Base-by-base conservation (phyloP, 1,140 invertebrate genomes). In the Ceratina calcarata region DNA sequence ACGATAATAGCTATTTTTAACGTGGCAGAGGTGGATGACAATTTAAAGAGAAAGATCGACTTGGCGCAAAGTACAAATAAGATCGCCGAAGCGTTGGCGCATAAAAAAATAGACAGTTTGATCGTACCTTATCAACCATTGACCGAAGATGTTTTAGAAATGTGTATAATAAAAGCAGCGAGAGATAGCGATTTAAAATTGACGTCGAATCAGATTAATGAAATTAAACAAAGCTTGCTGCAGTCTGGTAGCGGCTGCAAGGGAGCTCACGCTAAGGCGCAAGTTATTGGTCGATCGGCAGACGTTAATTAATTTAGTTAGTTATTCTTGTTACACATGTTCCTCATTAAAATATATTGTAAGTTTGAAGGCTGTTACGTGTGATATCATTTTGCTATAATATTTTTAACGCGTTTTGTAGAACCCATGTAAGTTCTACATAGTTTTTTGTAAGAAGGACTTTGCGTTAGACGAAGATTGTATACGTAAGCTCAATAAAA, bases 221-320 rank as follows among this genome's bases (percentile, higher is more conserved):
- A 86, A 61, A 72, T 93, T 18, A 87, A 82, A 49, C 20, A 82
- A 10, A 70, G 81, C 62, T 81, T 93, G 53, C 7, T 89, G 7
- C 45, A 8, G 7, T 61, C 78, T 8, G 80, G 88, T 22, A 90
- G 85, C 72, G 92, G 92, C 7, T 93, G 92, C n/a, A 93, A 93
- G 62, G 88, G 91, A 37, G 91, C 89, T n/a, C 86, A 90, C n/a
- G 81, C 90, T 0, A 92, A 92, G 74, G 87, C 92, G 16, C 89
- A 91, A 66, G 18, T 92, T 64, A 27, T 89, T 16, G 74, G 62
- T 75, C 71, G 75, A 77, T n/a, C 12, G 10, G 2, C 6, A 13
- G 15, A 3, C 45, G 3, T 27, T 32, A 2, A 20, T 45, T 27
- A 8, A 49, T n/a, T 24, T 0, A 78, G 16, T 45, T 45, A 45